phyloP scores from a whole-genome alignment of 1,140 invertebrate genomes.

The Platorchestia sp. region DNA sequence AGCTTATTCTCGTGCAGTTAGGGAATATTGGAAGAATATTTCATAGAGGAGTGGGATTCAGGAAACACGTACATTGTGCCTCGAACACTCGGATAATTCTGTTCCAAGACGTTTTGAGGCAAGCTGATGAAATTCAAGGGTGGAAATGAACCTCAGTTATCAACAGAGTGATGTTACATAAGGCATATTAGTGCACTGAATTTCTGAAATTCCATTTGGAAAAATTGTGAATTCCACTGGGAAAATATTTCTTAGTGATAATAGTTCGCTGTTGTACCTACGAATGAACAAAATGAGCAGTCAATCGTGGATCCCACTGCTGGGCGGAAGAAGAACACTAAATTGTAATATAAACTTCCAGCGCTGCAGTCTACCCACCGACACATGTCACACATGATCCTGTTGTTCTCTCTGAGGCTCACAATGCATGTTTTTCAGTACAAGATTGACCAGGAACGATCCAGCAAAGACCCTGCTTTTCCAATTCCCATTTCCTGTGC shows the following conservation, averaged over 20 bases:
- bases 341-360: background rate
- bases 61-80: too few relatives aligned
- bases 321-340: background rate
- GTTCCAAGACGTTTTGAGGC: too few relatives aligned
- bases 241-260: background rate
- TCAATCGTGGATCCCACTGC: background rate
- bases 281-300: background rate
- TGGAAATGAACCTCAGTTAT: too few relatives aligned
- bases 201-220: too few relatives aligned
- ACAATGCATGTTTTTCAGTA: background rate
- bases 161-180: background rate
- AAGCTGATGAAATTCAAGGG: too few relatives aligned
- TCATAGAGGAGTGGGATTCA: too few relatives aligned
- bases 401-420: background rate
- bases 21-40: too few relatives aligned
- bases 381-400: background rate
- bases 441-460: background rate
- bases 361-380: background rate
- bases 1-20: too few relatives aligned
- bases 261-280: background rate
- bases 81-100: too few relatives aligned
- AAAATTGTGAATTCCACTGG: background rate
- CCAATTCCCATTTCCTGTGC: conserved; percentile 31
- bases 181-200: background rate
- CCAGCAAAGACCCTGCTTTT: background rate